Evolutionary conservation across 1,140 invertebrate genomes (phyloP), one percentile per base, ranked within the genome.

Genomic region (Cotesia glomerata): DNA sequence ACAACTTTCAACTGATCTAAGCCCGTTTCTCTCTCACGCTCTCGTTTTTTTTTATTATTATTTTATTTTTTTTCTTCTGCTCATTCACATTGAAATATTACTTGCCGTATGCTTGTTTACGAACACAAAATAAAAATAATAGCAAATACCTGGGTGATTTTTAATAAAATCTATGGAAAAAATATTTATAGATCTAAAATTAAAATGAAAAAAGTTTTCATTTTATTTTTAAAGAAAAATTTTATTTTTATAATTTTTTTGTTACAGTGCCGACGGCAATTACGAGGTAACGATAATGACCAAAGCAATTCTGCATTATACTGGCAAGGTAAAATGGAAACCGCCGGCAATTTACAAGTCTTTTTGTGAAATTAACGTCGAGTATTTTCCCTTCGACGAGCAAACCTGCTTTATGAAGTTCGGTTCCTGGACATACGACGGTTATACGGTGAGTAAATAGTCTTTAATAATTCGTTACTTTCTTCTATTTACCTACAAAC

Each of bases 281-380:
- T 99, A 98, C 88, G 97, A 98, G 89, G 96, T 98, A 80, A 97
- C 96, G 76, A 96, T 98, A 84, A 98, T 98, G 96, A 98, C 96
- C 72, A 96, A 97, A 88, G 95, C 95, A 71, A 95, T 96, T 80
- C 89, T 97, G 35, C 94, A 96, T 82, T 93, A 96, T 83, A 95
- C 95, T 74, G 97, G 97, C 16, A 95, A 94, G 87, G 97, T 99
- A 36, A 89, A 95, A 49, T 99, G 97, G 97, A 97, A 98, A 82
- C 97, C 97, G 39, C 97, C 97, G 61, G 97, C 97, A 73, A 98
- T 99, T 86, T 99, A 98, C 90, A 98, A 98, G 89, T 98, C 95
- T 73, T 98, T 97, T 85, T 98, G 97, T 84, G 95, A 98, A 89
- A 98, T 99, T 77, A 95, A 98, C 88, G 96, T 98, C 77, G 94